Conservation (phyloP, 2,888 invertebrate genomes). For the Gisinianus flammeolus region DNA sequence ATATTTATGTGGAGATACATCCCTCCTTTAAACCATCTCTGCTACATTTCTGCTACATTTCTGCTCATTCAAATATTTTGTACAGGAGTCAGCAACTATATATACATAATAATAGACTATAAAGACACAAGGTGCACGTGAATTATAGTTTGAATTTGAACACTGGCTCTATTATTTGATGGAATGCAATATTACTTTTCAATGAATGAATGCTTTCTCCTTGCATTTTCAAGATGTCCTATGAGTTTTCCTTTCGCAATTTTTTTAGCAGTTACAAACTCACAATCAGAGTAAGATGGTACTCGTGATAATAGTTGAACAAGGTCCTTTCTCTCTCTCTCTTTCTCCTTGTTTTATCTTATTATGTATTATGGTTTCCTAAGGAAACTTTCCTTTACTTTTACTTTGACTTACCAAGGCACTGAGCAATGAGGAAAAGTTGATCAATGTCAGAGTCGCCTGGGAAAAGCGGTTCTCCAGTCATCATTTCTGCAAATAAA, state of each 20-base stretch:
- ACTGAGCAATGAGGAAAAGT: constrained; percentile 78
- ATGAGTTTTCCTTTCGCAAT: too few relatives aligned
- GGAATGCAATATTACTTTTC: too few relatives aligned
- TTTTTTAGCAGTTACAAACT: too few relatives aligned
- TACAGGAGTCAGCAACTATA: too few relatives aligned
- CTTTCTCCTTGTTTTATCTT: not conserved
- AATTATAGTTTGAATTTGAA: too few relatives aligned
- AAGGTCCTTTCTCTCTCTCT: not conserved
- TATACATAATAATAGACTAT: too few relatives aligned
- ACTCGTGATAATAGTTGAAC: too few relatives aligned
- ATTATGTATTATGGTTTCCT: not conserved
- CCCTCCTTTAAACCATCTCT: not conserved
- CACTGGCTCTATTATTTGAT: too few relatives aligned
- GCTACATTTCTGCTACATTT: not conserved
- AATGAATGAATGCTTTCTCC: too few relatives aligned
- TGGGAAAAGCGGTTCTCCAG: constrained; percentile 84
- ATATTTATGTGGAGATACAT: not conserved
- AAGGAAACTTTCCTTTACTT: not conserved
- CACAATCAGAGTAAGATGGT: too few relatives aligned
- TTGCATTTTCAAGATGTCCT: too few relatives aligned
- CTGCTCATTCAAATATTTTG: not conserved
- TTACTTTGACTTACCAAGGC: constrained; percentile 67
- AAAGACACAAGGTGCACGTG: too few relatives aligned
- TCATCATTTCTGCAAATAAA: constrained; percentile 78
- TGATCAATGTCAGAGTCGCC: constrained; percentile 91